Base-by-base conservation (phyloP, 2,113 vertebrate species). In the Jacana jacana region DNA sequence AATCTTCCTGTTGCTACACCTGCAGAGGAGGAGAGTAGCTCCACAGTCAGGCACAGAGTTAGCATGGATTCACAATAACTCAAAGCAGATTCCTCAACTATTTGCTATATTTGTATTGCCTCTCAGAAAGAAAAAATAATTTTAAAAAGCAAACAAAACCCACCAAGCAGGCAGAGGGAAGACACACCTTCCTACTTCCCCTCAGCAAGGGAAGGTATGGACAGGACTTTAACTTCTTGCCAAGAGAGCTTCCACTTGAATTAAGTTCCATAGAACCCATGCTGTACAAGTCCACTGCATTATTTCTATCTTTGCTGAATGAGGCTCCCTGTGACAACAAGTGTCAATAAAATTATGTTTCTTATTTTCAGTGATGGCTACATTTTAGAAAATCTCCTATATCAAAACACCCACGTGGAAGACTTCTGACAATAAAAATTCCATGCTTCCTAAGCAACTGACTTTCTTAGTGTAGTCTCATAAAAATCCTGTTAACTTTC, bases 401-500 rank as follows among this genome's bases (percentile, higher is more conserved):
- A 94, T 2, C 15, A 6, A 63, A 93, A 94, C 84, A 93, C 25
- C 70, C 85, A 68, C 24, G 0, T 58, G 42, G 66, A 77, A 81
- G 86, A 65, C 81, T 78, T 76, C 77, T 85, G 46, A 94, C 83
- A 91, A 94, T 80, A 92, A 92, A 88, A 91, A 92, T 87, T 77
- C 88, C 78, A 55, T 70, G 70, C 91, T 72, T 93, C 86, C 88
- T 91, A 93, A 95, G 84, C 88, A 89, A 95, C 86, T 94, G 81
- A 87, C 70, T 93, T 93, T 87, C 81, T 86, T 52, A 27, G 7
- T 30, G 48, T 60, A 91, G 60, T 65, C 77, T 92, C 60, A 65
- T 55, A 66, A 95, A 95, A 95, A 96, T 95, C 82, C 73, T 88
- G 95, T 96, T 95, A 96, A 81, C 88, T 95, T 96, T 51, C 42